Percentiles rank a stretch among this genome's conserved stretches.
phyloP scores from a whole-genome alignment of 2,113 vertebrate genomes.

The Eidolon helvum region DNA sequence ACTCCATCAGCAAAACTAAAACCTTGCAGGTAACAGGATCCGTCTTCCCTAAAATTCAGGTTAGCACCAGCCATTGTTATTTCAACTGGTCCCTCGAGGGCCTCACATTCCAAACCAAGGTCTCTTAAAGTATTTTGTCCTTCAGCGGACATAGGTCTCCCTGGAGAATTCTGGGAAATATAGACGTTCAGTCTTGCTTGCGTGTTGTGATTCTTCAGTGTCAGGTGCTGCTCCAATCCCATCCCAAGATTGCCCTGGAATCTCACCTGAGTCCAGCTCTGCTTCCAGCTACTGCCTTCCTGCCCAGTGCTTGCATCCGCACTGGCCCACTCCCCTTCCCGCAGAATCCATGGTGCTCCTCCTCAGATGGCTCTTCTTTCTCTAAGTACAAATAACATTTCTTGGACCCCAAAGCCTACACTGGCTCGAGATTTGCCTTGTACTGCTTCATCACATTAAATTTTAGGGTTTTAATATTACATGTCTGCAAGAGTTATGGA shows the following conservation, averaged over 20 bases:
- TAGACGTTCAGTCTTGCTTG: neutral
- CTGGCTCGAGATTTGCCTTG: neutral
- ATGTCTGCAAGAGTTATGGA: neutral
- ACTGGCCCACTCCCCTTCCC: neutral
- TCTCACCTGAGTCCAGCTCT: neutral
- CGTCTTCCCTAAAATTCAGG: neutral
- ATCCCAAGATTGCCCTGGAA: neutral
- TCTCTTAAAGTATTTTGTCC: neutral
- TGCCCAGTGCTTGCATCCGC: neutral
- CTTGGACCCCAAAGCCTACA: too few relatives aligned
- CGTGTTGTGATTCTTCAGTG: neutral
- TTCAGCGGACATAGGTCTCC: neutral
- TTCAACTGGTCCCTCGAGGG: neutral
- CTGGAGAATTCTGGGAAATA: neutral
- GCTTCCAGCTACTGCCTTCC: neutral
- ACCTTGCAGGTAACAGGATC: neutral
- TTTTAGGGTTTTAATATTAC: neutral
- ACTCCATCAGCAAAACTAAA: neutral
- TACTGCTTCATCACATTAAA: neutral
- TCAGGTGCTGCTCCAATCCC: neutral
- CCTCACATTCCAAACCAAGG: neutral
- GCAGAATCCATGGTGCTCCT: too few relatives aligned
- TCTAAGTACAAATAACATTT: neutral
- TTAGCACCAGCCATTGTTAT: neutral
- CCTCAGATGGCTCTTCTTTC: neutral